Conservation (phyloP, 1,140 invertebrate species). For the Octopus sinensis region DNA sequence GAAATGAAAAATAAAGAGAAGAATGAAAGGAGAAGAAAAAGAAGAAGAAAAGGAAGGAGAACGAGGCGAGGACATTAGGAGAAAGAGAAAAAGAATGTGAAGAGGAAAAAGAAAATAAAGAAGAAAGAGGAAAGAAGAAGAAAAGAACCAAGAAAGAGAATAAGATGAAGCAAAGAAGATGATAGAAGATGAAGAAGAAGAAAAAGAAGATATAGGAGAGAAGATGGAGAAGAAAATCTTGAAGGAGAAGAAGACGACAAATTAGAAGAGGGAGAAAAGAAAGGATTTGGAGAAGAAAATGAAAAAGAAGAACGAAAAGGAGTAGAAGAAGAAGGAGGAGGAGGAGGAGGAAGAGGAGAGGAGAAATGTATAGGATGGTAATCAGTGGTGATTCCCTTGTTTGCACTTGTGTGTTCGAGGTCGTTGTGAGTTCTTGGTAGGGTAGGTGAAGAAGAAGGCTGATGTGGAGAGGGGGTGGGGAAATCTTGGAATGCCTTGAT, state of each 20-base stretch:
- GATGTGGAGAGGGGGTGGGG: no score
- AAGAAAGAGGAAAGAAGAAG: neutral
- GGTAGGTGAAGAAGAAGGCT: no score
- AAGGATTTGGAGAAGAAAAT: slow-evolving; percentile 12
- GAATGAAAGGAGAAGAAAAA: neutral
- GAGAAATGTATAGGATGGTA: no score
- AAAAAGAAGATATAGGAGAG: slow-evolving; percentile 7
- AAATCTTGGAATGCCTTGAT: no score
- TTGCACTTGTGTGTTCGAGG: no score
- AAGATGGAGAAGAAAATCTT: neutral
- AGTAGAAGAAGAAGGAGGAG: slow-evolving; percentile 16
- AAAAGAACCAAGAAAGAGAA: neutral
- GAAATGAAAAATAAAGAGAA: neutral
- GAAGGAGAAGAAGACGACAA: neutral
- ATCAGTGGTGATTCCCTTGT: no score
- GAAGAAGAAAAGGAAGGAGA: no score
- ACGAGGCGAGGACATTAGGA: no score
- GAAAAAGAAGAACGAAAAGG: slow-evolving; percentile 15
- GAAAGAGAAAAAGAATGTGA: slow-evolving; percentile 12
- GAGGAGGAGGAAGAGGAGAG: no score
- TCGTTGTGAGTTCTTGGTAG: no score
- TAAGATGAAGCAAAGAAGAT: slow-evolving; percentile 7
- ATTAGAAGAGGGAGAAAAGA: neutral
- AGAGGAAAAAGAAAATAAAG: slow-evolving; percentile 5
- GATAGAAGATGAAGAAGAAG: slow-evolving; percentile 12